Evolutionary conservation across 2,113 vertebrate genomes (phyloP), one percentile per base, ranked within the genome.

Genomic region (Zosterops borbonicus): DNA sequence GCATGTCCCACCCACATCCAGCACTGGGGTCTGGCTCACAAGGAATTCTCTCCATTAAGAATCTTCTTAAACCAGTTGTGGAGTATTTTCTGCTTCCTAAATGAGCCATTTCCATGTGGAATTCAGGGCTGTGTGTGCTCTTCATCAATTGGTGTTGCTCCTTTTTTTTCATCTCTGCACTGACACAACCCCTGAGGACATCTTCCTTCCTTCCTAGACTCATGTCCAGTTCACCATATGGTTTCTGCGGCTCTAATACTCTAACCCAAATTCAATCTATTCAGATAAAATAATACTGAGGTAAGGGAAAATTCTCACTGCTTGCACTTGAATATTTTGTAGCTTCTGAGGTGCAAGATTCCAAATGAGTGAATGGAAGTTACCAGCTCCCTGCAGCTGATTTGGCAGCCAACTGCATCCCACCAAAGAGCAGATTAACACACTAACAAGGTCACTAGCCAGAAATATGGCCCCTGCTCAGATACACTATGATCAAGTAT

Each of bases 11-110:
- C 35, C 25, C 46, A 29, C 24, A 5, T 13, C 55, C 63, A 71
- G 23, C 33, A 24, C 0, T 4, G 46, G 33, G 9, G 6, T 46
- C 39, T 62, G 49, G 31, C 35, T 64, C n/a, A n/a, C 2, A 2
- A 23, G 0, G 4, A 71, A 21, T 35, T 65, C 3, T 35, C 50
- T 55, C 39, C 6, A 0, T 37, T 39, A 62, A 22, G 16, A 25
- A 44, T 41, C 78, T 76, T 76, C 56, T 69, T 69, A 44, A 27
- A 9, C 7, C 0, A 0, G 4, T 0, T 4, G 0, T 10, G 21
- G 5, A 56, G 14, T 23, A 35, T 50, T 39, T 35, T 33, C 14
- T 52, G 47, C 33, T 65, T 83, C 55, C 41, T 11, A 41, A 55
- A 52, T 1, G 9, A 81, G 19, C 10, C 3, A 29, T 0, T 13